Evolutionary conservation across 2,797 vertebrate genomes (phyloP).

Genomic region (Euphonia xanthogaster): DNA sequence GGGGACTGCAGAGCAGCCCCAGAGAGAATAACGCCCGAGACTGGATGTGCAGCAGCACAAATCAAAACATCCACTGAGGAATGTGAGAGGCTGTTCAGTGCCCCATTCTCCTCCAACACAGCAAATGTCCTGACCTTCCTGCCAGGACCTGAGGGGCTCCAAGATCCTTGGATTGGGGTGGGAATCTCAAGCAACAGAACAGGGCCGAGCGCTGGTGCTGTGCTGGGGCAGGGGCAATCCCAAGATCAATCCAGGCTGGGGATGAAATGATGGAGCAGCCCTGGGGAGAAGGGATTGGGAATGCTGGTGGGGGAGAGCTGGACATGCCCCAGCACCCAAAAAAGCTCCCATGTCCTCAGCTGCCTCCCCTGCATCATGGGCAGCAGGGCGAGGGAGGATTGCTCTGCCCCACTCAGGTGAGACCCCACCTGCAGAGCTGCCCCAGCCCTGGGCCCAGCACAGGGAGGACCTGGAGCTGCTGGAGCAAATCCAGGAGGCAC

Average conservation of each 20-base stretch:
- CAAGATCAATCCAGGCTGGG: rapidly evolving
- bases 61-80: rapidly evolving
- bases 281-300: background rate
- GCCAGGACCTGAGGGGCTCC: background rate
- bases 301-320: background rate
- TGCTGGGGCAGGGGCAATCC: rapidly evolving
- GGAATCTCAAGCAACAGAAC: too few species aligned
- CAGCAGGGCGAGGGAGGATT: background rate
- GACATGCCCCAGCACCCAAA: background rate
- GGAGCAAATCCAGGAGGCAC: background rate
- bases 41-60: background rate
- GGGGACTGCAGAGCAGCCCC: background rate
- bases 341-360: background rate
- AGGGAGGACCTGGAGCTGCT: background rate
- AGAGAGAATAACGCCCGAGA: rapidly evolving
- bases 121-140: background rate
- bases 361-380: background rate
- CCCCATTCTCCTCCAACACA: rapidly evolving
- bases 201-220: background rate
- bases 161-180: rapidly evolving
- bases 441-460: background rate
- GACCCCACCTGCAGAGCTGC: background rate
- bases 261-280: background rate
- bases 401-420: background rate
- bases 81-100: rapidly evolving